Conservation (phyloP, 2,113 vertebrate species). For the Odobenus rosmarus region DNA sequence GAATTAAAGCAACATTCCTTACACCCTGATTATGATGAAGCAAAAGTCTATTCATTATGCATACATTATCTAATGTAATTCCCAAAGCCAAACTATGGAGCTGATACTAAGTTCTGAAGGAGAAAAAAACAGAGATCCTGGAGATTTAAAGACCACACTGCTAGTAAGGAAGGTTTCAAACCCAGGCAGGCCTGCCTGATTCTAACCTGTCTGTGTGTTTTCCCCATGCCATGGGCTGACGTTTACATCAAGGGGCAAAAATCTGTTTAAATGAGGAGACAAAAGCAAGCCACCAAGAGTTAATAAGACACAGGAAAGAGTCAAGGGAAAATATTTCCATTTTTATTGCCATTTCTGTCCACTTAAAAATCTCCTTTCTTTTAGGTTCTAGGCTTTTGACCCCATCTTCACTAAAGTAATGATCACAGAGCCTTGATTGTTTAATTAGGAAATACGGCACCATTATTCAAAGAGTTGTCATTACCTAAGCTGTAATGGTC, state of each 20-base stretch:
- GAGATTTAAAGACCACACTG: neutral
- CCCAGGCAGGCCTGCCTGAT: neutral
- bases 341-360: conserved; percentile 55
- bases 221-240: neutral
- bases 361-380: conserved; percentile 58
- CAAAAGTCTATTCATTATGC: neutral
- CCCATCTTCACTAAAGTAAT: conserved; percentile 56
- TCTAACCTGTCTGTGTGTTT: neutral
- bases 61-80: neutral
- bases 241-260: neutral
- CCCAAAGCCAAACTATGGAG: neutral
- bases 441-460: conserved; percentile 74
- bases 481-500: conserved; percentile 71
- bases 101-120: neutral
- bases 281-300: neutral
- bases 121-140: neutral
- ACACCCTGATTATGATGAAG: neutral
- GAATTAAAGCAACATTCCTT: neutral
- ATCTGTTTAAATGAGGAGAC: neutral
- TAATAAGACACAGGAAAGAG: conserved; percentile 29
- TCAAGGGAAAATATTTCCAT: conserved; percentile 17
- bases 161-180: neutral
- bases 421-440: conserved; percentile 56
- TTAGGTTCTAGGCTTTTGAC: conserved; percentile 63
- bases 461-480: conserved; percentile 73